Evolutionary conservation across 2,113 vertebrate genomes (phyloP).

Genomic region (Brachyhypopomus gauderio): DNA sequence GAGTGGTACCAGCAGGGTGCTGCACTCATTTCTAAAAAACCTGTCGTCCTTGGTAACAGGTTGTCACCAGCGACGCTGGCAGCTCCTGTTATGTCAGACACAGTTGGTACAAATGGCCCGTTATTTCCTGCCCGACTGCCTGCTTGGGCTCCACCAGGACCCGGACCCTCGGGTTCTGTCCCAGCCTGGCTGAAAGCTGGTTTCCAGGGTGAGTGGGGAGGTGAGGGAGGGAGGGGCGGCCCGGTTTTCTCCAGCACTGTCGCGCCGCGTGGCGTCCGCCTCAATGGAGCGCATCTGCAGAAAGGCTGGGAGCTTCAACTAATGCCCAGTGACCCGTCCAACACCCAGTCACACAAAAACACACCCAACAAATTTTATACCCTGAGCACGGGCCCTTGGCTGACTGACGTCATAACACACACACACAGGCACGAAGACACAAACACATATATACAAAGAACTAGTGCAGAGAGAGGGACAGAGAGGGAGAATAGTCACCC

Average conservation of each 20-base stretch:
- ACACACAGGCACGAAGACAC: slow-evolving; percentile 65
- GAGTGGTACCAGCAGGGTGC: slow-evolving; percentile 52
- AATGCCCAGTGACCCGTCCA: slow-evolving; percentile 99
- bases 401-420: slow-evolving; percentile 87
- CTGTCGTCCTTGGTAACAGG: slow-evolving; percentile 54
- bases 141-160: slow-evolving; percentile 74
- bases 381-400: slow-evolving; percentile 81
- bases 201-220: slow-evolving; percentile 97
- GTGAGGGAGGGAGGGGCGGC: slow-evolving; percentile 84
- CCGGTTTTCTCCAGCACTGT: slow-evolving; percentile 87
- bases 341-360: slow-evolving; percentile 80
- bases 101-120: slow-evolving; percentile 89
- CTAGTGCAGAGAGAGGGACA: slow-evolving; percentile 79
- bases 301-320: slow-evolving; percentile 88
- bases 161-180: slow-evolving; percentile 70
- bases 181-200: slow-evolving; percentile 85
- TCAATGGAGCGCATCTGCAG: slow-evolving; percentile 99
- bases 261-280: slow-evolving; percentile 89
- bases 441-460: slow-evolving; percentile 67
- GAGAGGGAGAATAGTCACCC: slow-evolving; percentile 78
- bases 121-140: slow-evolving; percentile 82
- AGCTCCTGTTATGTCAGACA: slow-evolving; percentile 87
- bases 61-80: slow-evolving; percentile 69
- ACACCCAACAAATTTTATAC: slow-evolving; percentile 88
- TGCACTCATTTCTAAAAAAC: slow-evolving; percentile 61